Conservation (phyloP, 2,888 invertebrate genomes). For the Danaus chrysippus region DNA sequence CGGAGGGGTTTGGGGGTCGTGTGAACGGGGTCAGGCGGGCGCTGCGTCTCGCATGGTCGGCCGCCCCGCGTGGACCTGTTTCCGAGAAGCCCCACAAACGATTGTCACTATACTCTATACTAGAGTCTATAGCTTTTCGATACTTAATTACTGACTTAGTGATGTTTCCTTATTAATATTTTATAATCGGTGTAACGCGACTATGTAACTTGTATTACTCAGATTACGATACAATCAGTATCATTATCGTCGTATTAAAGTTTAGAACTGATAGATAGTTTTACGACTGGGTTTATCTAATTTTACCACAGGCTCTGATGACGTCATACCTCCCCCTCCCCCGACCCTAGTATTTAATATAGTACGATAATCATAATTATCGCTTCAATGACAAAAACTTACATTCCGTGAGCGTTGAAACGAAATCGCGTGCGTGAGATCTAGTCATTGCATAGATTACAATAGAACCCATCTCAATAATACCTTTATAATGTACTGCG, state of each 20-base stretch:
- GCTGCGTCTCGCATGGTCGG: conserved; percentile 63
- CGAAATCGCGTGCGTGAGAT: conserved; percentile 53
- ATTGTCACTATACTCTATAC: not conserved
- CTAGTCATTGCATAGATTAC: conserved; percentile 15
- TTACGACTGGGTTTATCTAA: not conserved
- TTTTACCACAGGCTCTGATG: not conserved
- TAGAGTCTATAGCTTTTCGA: not conserved
- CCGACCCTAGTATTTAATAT: conserved; percentile 33
- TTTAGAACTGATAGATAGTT: conserved; percentile 8
- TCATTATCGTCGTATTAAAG: not conserved
- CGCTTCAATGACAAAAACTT: conserved; percentile 51
- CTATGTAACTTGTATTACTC: not conserved
- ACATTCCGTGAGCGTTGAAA: conserved; percentile 52
- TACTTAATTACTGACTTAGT: not conserved
- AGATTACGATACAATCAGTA: not conserved
- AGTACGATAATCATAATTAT: conserved; percentile 49
- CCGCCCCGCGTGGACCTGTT: conserved; percentile 35
- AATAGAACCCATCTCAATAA: conserved; percentile 2
- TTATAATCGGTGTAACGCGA: not conserved
- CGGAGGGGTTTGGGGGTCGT: conserved; percentile 56
- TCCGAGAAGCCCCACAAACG: not conserved
- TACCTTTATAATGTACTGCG: no score
- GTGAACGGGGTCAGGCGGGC: conserved; percentile 74
- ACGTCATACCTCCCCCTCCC: conserved; percentile 16
- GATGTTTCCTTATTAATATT: not conserved